Percentiles rank a stretch among this genome's conserved stretches.
These are phyloP conservation scores for Apotomis turbidana DNA, from an alignment of 2,888 invertebrate species.

Conservation along the genomic window DNA sequence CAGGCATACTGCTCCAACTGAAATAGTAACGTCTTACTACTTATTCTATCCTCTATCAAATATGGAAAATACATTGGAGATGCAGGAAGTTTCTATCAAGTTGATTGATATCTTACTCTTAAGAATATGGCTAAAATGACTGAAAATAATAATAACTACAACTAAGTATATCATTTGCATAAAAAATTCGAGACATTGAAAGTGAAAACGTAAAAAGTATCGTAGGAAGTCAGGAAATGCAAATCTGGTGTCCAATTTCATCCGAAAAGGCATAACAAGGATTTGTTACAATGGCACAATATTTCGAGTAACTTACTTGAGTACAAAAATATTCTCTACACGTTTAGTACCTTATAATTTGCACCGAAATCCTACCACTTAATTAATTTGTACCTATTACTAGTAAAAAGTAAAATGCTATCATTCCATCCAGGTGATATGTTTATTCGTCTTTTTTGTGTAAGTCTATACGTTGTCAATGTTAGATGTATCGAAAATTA, in stretches of 20 bases:
- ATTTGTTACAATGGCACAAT: slow-evolving; percentile 61
- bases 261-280: slow-evolving; percentile 46
- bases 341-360: slow-evolving; percentile 52
- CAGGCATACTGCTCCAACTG: slow-evolving; percentile 47
- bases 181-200: slow-evolving; percentile 36
- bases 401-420: slow-evolving; percentile 38
- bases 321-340: slow-evolving; percentile 54
- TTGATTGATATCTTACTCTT: slow-evolving; percentile 46
- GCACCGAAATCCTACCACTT: slow-evolving; percentile 58
- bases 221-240: slow-evolving; percentile 51
- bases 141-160: slow-evolving; percentile 50
- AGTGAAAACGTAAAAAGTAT: slow-evolving; percentile 36
- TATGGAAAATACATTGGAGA: slow-evolving; percentile 49
- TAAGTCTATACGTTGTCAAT: slow-evolving; percentile 21
- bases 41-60: slow-evolving; percentile 44
- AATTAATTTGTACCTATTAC: slow-evolving; percentile 41
- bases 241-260: slow-evolving; percentile 47
- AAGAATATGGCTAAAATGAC: slow-evolving; percentile 61
- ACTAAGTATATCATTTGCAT: slow-evolving; percentile 43
- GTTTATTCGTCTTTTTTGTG: slow-evolving; percentile 38
- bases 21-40: slow-evolving; percentile 43
- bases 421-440: slow-evolving; percentile 39
- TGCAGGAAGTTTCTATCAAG: slow-evolving; percentile 46
- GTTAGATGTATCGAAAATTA: slow-evolving; percentile 16
- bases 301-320: slow-evolving; percentile 58